Evolutionary conservation across 2,113 vertebrate genomes (phyloP), one percentile per base, ranked within the genome.

Genomic region (Antechinus flavipes): DNA sequence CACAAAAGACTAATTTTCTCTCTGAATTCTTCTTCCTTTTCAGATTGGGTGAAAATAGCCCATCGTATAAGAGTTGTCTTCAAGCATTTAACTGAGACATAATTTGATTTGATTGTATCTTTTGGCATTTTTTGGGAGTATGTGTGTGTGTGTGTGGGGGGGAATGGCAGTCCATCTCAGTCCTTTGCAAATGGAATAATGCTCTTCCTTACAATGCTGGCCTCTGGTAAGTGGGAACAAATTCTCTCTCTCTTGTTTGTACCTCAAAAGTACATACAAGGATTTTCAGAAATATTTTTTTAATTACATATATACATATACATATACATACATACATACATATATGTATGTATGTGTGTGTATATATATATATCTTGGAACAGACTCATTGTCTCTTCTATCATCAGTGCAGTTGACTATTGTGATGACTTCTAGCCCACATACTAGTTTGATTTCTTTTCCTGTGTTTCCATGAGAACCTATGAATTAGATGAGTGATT

Each of bases 21-120:
- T 1, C 84, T 93, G 93, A 95, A 91, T 92, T 24, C 50, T 96
- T 97, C 6, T 91, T 76, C 61, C 94, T n/a, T 95, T 95, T 89
- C 76, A 68, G 1, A 50, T 50, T 1, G 30, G 54, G 91, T 58
- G 90, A 12, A 30, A 94, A 50, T 0, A 91, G 89, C 0, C 0
- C 16, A 68, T 96, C 1, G 0, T 2, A 90, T 91, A 94, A 94
- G 91, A 76, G 89, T 95, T 56, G 2, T 0, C 91, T 97, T 90
- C 84, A 96, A 94, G 55, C 92, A 47, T 90, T 96, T 97, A 52
- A 89, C 53, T 11, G 54, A 92, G 93, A 93, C 0, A 46, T 50
- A 92, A 27, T 95, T 95, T 90, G 92, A 6, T 55, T 54, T n/a
- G 76, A 96, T 0, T 0, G 8, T 94, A 35, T 93, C 94, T 16